Evolutionary conservation across 2,113 vertebrate genomes (phyloP).

Genomic region (Phyllopteryx taeniolatus): DNA sequence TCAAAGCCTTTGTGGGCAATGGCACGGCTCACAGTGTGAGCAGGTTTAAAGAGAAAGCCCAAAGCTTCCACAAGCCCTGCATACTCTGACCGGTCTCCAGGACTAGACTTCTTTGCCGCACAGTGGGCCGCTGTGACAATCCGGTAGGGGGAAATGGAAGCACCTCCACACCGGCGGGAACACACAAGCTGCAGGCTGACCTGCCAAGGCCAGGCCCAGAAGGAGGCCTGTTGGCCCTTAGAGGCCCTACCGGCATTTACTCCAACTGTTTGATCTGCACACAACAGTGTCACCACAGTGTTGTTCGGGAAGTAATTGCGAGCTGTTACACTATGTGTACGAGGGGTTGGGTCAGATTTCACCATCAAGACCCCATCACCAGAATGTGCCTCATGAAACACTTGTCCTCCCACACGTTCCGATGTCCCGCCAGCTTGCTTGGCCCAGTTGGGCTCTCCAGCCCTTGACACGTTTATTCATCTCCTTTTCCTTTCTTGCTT

Average conservation of each 20-base stretch:
- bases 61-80: conserved; percentile 39
- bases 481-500: not conserved
- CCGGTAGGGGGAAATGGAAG: conserved; percentile 80
- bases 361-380: too few relatives aligned
- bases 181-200: conserved; percentile 81
- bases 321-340: too few relatives aligned
- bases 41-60: conserved; percentile 28
- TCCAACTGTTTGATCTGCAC: conserved; percentile 54
- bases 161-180: conserved; percentile 83
- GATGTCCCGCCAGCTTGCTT: too few relatives aligned
- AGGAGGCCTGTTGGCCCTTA: conserved; percentile 67
- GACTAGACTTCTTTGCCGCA: conserved; percentile 27
- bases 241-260: conserved; percentile 63
- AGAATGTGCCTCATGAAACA: too few relatives aligned
- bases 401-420: too few relatives aligned
- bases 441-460: too few relatives aligned
- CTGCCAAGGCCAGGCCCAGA: conserved; percentile 83
- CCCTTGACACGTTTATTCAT: not conserved
- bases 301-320: conserved; percentile 41
- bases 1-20: conserved; percentile 40
- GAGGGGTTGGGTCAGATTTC: too few relatives aligned
- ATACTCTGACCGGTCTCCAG: conserved; percentile 51
- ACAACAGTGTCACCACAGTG: conserved; percentile 52
- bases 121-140: conserved; percentile 78
- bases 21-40: conserved; percentile 42